Evolutionary conservation across 2,888 invertebrate genomes (phyloP), one percentile per base, ranked within the genome.

Genomic region (Eupeodes luniger): DNA sequence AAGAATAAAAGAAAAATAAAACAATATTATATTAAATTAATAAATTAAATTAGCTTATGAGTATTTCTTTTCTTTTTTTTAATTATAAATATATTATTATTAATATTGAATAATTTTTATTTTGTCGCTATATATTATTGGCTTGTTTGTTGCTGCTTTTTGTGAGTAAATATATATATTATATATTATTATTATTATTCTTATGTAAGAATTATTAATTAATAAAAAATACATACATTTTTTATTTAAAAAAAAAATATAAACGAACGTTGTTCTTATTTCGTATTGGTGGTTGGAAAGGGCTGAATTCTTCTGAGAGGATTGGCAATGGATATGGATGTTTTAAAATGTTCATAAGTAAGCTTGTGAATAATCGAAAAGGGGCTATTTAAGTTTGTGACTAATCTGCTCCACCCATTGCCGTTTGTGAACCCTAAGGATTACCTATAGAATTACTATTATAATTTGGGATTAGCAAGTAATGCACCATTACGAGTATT

Each of bases 61-160:
- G 77, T 85, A 85, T 75, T 69, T 81, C 78, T 88, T 78, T 69
- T 85, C 10, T 72, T 72, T 36, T 36, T 47, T 59, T 59, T 79
- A 66, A 77, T 78, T 59, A 85, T 75, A 44, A 55, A 53, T 72
- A 81, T 81, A 89, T 85, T 89, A 89, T 85, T 89, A 85, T 89
- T 85, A 85, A 79, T 82, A 85, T 79, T 81, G 66, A 79, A 85
- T 82, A 81, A 79, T 85, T 85, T 27, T 89, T 89, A 89, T 89
- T 89, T 89, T 82, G 85, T 89, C 89, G 85, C 89, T 89, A 89
- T 89, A 89, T 89, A 89, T 89, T 90, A 90, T 91, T 90, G 90
- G 92, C 92, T 92, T 92, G 92, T 92, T 92, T 93, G 93, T 92
- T 92, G 93, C 92, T 91, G 93, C 93, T 93, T 92, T 93, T 92